Conservation (phyloP, 2,113 vertebrate genomes). For the Setophaga kirtlandii region DNA sequence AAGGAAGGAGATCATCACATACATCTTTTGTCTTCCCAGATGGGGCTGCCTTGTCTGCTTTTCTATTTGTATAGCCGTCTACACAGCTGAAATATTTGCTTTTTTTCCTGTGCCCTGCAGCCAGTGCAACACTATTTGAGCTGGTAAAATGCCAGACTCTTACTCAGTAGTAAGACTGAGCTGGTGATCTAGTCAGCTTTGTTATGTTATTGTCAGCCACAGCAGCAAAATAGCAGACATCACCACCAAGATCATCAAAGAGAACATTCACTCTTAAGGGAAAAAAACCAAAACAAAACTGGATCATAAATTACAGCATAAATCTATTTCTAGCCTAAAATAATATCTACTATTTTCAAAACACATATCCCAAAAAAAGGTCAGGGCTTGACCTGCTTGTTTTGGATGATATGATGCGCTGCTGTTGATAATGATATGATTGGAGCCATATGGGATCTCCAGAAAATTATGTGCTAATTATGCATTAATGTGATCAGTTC, state of each 20-base stretch:
- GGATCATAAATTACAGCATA: neutral
- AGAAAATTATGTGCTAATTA: conserved; percentile 51
- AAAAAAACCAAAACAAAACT: neutral
- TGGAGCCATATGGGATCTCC: conserved; percentile 12
- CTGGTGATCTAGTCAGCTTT: neutral
- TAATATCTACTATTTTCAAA: neutral
- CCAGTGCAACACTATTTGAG: conserved; percentile 16
- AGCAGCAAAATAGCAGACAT: conserved; percentile 1
- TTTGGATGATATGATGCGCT: neutral
- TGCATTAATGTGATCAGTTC: neutral
- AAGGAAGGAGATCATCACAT: neutral
- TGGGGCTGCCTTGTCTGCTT: conserved; percentile 7
- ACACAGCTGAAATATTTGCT: conserved; percentile 34
- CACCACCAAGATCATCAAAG: neutral
- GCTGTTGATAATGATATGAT: neutral
- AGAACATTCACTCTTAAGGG: neutral
- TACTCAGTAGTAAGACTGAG: conserved; percentile 7
- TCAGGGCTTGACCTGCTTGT: neutral
- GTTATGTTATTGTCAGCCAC: neutral
- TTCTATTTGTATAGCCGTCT: conserved; percentile 36
- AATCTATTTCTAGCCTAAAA: conserved; percentile 22
- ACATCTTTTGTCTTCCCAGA: neutral
- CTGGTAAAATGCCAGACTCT: conserved; percentile 40
- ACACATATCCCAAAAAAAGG: neutral
- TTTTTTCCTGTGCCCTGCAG: conserved; percentile 13